A percentile compares a stretch with the other conserved stretches of the same genome.
Conservation (phyloP, 2,113 vertebrate genomes). For the Sprattus sprattus region DNA sequence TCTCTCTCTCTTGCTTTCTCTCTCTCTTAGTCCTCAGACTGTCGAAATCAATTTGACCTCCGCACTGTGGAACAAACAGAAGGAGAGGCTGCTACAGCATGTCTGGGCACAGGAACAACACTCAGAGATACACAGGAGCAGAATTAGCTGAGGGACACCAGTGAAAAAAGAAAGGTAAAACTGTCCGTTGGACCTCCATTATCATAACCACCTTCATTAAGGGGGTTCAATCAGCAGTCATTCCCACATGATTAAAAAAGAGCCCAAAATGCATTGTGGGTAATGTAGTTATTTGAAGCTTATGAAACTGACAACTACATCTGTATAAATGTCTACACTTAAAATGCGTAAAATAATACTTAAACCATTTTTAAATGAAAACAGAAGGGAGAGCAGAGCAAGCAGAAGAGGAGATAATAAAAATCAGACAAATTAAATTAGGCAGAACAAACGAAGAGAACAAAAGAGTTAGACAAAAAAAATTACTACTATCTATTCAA, state of each 20-base stretch:
- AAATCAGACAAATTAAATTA: neutral
- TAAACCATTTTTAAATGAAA: neutral
- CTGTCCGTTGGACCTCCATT: neutral
- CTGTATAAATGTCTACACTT: neutral
- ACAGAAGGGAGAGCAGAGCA: neutral
- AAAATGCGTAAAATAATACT: neutral
- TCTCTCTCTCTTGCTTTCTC: constrained; percentile 58
- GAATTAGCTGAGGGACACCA: constrained; percentile 33
- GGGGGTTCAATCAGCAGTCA: neutral
- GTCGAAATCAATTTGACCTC: constrained; percentile 97
- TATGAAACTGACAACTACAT: neutral
- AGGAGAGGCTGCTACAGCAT: constrained; percentile 75
- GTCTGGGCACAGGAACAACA: constrained; percentile 40
- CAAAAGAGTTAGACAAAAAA: neutral
- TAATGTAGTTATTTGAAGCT: neutral
- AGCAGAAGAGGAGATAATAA: neutral
- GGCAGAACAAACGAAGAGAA: neutral
- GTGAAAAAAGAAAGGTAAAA: neutral
- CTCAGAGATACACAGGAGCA: constrained; percentile 52
- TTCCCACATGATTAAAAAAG: neutral
- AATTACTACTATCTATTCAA: neutral
- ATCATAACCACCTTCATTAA: neutral
- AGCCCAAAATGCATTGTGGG: neutral
- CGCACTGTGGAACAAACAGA: constrained; percentile 86
- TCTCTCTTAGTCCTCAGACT: constrained; percentile 85